phyloP scores from a whole-genome alignment of 2,797 vertebrate species.

The Manis javanica region DNA sequence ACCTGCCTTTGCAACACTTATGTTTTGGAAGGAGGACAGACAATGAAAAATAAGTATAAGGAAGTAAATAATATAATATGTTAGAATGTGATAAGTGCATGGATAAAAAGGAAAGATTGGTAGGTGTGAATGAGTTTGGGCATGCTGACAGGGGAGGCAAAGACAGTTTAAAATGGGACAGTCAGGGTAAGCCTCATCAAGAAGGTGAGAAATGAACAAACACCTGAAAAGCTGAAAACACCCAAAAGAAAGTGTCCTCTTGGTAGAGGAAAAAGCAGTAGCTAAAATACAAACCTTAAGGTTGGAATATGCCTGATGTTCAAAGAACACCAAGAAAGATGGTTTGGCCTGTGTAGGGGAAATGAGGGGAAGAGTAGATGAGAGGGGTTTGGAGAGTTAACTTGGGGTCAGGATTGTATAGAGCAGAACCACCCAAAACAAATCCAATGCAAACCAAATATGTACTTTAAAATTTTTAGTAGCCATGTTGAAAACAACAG shows the following conservation, averaged over 20 bases:
- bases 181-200: background rate
- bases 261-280: background rate
- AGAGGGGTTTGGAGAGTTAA: background rate
- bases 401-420: background rate
- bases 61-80: background rate
- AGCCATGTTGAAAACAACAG: background rate
- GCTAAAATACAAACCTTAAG: background rate
- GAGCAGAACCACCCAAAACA: background rate
- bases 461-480: background rate
- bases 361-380: background rate
- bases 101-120: background rate
- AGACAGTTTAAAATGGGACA: background rate
- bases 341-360: background rate
- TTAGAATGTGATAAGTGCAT: background rate
- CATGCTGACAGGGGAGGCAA: background rate
- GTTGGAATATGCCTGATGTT: background rate
- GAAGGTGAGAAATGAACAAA: background rate
- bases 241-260: background rate
- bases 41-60: background rate
- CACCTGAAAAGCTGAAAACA: background rate
- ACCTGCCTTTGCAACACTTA: background rate
- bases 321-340: background rate
- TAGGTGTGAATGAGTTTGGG: background rate
- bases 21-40: background rate
- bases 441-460: background rate